Evolutionary conservation across 2,888 invertebrate species (phyloP).

Genomic region (Himalopsyche japonica): DNA sequence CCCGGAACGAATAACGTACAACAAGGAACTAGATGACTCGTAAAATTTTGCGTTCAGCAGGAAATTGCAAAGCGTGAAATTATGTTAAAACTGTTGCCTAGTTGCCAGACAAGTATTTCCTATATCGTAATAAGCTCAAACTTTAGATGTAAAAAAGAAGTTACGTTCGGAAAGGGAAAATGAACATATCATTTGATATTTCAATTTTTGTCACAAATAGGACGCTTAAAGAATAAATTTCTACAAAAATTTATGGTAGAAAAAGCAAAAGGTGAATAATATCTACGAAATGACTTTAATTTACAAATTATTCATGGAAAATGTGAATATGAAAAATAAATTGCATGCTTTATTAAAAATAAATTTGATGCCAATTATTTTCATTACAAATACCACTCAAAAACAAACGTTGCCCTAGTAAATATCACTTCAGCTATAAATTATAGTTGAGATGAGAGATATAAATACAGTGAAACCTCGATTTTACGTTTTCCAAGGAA

Average conservation of each 20-base stretch:
- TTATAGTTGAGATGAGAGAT: no score
- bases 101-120: neutral
- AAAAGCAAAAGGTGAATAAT: neutral
- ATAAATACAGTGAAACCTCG: no score
- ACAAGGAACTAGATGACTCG: neutral
- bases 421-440: no score
- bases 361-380: no score
- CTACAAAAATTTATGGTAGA: neutral
- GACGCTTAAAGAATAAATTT: neutral
- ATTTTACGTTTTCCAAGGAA: no score
- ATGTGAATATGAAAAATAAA: no score
- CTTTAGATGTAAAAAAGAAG: neutral
- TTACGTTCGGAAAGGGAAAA: neutral
- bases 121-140: neutral
- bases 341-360: no score
- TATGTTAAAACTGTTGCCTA: neutral
- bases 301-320: no score
- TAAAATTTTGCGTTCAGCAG: neutral
- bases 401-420: no score
- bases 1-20: neutral
- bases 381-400: no score
- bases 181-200: neutral
- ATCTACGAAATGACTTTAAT: no score
- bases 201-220: neutral
- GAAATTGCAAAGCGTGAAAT: neutral